Conservation (phyloP, 2,888 invertebrate species). For the Hesperia comma region DNA sequence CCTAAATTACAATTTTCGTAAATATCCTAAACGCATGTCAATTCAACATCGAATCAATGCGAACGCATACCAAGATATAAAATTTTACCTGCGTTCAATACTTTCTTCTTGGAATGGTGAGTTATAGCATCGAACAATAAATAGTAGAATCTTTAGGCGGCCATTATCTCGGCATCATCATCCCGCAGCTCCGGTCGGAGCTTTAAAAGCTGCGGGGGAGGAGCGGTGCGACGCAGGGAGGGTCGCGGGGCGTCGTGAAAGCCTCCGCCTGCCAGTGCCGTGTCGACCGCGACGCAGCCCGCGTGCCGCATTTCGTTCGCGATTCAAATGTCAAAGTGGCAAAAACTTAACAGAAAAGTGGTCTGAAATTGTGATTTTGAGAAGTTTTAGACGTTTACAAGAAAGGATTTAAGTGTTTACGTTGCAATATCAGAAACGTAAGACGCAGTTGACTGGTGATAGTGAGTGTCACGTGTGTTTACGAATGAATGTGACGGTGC, state of each 20-base stretch:
- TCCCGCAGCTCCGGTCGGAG: constrained; percentile 75
- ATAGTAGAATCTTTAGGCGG: constrained; percentile 78
- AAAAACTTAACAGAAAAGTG: constrained; percentile 73
- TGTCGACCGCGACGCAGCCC: constrained; percentile 69
- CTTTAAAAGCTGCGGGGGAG: constrained; percentile 75
- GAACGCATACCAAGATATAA: constrained; percentile 14
- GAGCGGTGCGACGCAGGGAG: constrained; percentile 59
- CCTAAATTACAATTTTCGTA: too few species aligned
- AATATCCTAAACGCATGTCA: too few species aligned
- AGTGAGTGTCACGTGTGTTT: constrained; percentile 81
- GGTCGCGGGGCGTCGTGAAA: constrained; percentile 67
- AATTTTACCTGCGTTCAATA: constrained; percentile 20
- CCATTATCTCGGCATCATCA: constrained; percentile 81
- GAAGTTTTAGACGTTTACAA: constrained; percentile 32
- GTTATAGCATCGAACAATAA: constrained; percentile 77
- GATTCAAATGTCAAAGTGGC: constrained; percentile 56
- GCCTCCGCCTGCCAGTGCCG: constrained; percentile 80
- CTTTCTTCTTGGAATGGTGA: constrained; percentile 62
- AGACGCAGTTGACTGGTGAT: constrained; percentile 45
- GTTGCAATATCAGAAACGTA: constrained; percentile 37
- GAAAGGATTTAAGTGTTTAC: constrained; percentile 40
- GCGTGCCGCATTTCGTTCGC: constrained; percentile 63
- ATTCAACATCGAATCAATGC: neutral
- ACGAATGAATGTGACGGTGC: constrained; percentile 80
- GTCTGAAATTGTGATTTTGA: constrained; percentile 51